A percentile compares a stretch with the other conserved stretches of the same genome.
Conservation (phyloP, 2,113 vertebrate species). For the Plecturocebus donacophilus region DNA sequence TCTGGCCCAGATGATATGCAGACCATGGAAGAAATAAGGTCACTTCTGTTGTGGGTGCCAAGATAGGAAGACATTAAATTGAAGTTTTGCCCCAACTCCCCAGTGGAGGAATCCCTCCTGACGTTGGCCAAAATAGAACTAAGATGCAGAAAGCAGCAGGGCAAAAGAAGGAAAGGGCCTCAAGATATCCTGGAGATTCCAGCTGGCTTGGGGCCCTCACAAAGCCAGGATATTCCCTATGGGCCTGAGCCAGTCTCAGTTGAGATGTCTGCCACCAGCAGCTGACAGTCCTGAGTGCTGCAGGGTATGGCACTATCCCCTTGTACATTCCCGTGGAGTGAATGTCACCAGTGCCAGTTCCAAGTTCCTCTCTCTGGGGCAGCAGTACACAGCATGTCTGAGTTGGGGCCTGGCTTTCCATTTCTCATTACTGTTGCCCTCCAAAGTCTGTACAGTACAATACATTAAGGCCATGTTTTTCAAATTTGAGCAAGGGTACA, state of each 20-base stretch:
- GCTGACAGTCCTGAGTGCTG: neutral
- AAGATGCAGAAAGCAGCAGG: neutral
- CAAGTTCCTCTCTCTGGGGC: neutral
- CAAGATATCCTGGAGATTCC: neutral
- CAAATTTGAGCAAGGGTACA: neutral
- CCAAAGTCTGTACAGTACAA: neutral
- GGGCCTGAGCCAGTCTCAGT: neutral
- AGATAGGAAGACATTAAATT: neutral
- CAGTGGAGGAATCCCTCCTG: neutral
- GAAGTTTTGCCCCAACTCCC: neutral
- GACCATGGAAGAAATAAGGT: neutral
- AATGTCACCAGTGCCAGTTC: neutral
- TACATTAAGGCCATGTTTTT: neutral
- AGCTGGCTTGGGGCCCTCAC: neutral
- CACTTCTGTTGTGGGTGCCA: neutral
- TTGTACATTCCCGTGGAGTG: neutral
- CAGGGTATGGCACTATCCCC: neutral
- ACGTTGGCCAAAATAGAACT: neutral
- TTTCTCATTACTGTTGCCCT: conserved; percentile 14
- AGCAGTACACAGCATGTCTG: neutral
- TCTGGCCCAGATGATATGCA: neutral
- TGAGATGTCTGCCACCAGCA: neutral
- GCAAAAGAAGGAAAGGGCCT: neutral
- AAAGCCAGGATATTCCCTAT: neutral
- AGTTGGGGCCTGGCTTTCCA: neutral